Conservation (phyloP, 2,113 vertebrate species). For the Scartelaos histophorus region DNA sequence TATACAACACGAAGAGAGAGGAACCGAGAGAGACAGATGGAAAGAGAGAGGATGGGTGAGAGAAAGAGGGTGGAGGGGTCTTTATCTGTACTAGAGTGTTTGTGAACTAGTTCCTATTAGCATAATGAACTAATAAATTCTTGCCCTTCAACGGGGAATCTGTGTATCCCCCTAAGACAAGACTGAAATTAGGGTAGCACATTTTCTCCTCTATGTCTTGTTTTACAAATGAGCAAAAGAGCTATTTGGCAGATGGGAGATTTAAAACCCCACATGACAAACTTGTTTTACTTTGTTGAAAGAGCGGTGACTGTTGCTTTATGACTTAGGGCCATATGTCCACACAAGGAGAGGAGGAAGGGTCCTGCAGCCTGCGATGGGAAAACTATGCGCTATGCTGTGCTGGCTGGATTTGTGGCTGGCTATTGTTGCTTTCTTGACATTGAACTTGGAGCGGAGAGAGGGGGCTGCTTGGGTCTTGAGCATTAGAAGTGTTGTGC, state of each 20-base stretch:
- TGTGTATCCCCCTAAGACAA: slow-evolving; percentile 15
- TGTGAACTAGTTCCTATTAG: slow-evolving; percentile 45
- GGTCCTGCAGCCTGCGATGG: slow-evolving; percentile 57
- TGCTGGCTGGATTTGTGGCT: slow-evolving; percentile 69
- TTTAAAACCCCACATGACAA: neutral
- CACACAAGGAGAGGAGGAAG: slow-evolving; percentile 38
- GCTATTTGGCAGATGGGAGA: neutral
- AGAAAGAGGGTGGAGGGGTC: slow-evolving; percentile 12
- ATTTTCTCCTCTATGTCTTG: slow-evolving; percentile 27
- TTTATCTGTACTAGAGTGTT: slow-evolving; percentile 39
- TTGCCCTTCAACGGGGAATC: slow-evolving; percentile 27
- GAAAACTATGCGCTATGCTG: slow-evolving; percentile 74
- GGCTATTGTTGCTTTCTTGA: slow-evolving; percentile 71
- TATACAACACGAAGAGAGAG: slow-evolving; percentile 34
- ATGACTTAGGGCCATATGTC: slow-evolving; percentile 53
- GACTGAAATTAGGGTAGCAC: slow-evolving; percentile 18
- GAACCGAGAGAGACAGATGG: slow-evolving; percentile 3
- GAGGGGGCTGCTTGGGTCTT: slow-evolving; percentile 27
- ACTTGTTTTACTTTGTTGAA: slow-evolving; percentile 19
- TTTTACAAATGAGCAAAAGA: slow-evolving; percentile 32
- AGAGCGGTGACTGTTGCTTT: slow-evolving; percentile 46
- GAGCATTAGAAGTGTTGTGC: slow-evolving; percentile 45
- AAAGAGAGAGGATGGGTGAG: slow-evolving; percentile 2
- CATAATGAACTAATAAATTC: slow-evolving; percentile 51
- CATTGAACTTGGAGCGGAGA: slow-evolving; percentile 73